These are phyloP conservation scores for Acrocyrtus sp. DNA, from an alignment of 2,888 invertebrate genomes.

Conservation along the genomic window DNA sequence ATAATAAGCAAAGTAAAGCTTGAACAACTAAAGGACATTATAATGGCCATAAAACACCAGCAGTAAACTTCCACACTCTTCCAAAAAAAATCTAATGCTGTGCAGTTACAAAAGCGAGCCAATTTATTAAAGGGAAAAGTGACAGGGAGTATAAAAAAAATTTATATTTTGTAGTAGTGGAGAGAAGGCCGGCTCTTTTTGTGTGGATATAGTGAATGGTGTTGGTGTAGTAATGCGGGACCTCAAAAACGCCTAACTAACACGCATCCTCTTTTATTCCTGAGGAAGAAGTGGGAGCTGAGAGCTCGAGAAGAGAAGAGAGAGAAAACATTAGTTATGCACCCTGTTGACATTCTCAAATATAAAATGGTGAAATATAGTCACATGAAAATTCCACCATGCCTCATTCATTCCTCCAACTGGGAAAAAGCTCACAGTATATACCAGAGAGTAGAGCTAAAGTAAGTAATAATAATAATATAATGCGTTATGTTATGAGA, in stretches of 20 bases:
- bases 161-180: too few relatives aligned
- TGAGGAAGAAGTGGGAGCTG: constrained; percentile 3
- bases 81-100: constrained; percentile 11
- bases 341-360: constrained; percentile 50
- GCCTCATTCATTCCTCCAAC: constrained; percentile 27
- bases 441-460: constrained; percentile 7
- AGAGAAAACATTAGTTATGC: constrained; percentile 47
- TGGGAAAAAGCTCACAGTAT: neutral
- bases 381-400: constrained; percentile 49
- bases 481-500: too few relatives aligned
- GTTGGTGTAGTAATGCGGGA: constrained; percentile 33
- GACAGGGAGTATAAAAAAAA: too few relatives aligned
- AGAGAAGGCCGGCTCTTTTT: constrained; percentile 29
- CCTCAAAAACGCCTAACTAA: constrained; percentile 45
- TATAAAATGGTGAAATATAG: constrained; percentile 50
- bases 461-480: constrained; percentile 35
- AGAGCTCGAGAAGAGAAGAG: constrained; percentile 10
- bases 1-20: too few relatives aligned
- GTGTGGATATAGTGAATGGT: neutral
- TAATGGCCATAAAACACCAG: constrained; percentile 31
- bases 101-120: constrained; percentile 40
- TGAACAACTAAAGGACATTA: neutral
- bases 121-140: constrained; percentile 45
- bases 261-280: constrained; percentile 31
- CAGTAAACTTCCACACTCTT: neutral